Evolutionary conservation across 1,140 invertebrate species (phyloP).

Genomic region (Bombyx mori): ASM3026992v2 NC_085109.1:12814001-12814500

Average conservation of each 20-base stretch:
- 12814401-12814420: conserved; percentile 17
- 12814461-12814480: conserved; percentile 19
- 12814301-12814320: too few relatives aligned
- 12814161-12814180: conserved; percentile 38
- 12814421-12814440: conserved; percentile 1
- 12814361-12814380: background rate
- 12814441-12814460: conserved; percentile 3
- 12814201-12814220: conserved; percentile 65
- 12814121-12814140: conserved; percentile 44
- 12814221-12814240: conserved; percentile 60
- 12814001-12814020: too few relatives aligned
- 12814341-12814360: conserved; percentile 1
- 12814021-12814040: too few relatives aligned
- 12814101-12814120: conserved; percentile 7
- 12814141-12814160: conserved; percentile 63
- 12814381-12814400: conserved; percentile 6
- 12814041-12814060: background rate
- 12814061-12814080: background rate
- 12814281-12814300: background rate
- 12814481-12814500: conserved; percentile 43
- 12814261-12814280: conserved; percentile 37
- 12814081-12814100: background rate
- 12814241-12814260: conserved; percentile 40
- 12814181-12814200: conserved; percentile 55
- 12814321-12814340: background rate